A percentile compares a stretch with the other conserved stretches of the same genome.
Conservation (phyloP, 2,888 invertebrate species). For the Parapristionchus giblindavisi region DNA sequence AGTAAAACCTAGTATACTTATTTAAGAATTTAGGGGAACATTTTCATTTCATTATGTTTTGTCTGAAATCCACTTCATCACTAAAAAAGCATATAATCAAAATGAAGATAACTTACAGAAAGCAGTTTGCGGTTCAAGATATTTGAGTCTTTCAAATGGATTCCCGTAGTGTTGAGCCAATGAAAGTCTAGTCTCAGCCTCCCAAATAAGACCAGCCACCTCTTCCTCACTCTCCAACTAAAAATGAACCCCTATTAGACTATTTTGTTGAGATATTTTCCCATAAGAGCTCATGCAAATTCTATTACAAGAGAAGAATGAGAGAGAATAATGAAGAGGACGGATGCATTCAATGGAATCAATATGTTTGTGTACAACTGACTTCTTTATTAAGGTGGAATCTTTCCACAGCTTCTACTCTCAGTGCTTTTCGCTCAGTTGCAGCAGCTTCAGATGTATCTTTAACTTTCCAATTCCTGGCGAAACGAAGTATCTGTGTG, state of each 20-base stretch:
- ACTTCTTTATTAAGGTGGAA: conserved; percentile 56
- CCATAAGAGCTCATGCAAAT: neutral
- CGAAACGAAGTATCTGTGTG: conserved; percentile 44
- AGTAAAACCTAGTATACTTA: neutral
- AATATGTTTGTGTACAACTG: conserved; percentile 15
- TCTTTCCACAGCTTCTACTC: conserved; percentile 50
- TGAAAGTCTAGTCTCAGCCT: conserved; percentile 56
- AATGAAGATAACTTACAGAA: conserved; percentile 50
- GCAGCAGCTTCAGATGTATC: conserved; percentile 49
- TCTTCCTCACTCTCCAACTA: conserved; percentile 50
- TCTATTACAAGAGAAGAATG: neutral
- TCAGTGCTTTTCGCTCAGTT: conserved; percentile 49
- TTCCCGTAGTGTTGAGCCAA: conserved; percentile 64
- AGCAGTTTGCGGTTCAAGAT: conserved; percentile 60
- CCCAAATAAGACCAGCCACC: conserved; percentile 53
- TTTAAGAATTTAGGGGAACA: neutral
- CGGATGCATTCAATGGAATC: neutral
- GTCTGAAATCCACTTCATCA: neutral
- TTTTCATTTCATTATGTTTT: neutral
- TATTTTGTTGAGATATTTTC: neutral
- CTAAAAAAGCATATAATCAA: neutral
- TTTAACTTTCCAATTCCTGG: conserved; percentile 49
- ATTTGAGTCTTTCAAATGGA: conserved; percentile 62
- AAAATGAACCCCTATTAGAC: neutral
- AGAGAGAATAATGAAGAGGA: neutral